Conservation (phyloP, 2,797 vertebrate genomes). For the Staurois parvus region DNA sequence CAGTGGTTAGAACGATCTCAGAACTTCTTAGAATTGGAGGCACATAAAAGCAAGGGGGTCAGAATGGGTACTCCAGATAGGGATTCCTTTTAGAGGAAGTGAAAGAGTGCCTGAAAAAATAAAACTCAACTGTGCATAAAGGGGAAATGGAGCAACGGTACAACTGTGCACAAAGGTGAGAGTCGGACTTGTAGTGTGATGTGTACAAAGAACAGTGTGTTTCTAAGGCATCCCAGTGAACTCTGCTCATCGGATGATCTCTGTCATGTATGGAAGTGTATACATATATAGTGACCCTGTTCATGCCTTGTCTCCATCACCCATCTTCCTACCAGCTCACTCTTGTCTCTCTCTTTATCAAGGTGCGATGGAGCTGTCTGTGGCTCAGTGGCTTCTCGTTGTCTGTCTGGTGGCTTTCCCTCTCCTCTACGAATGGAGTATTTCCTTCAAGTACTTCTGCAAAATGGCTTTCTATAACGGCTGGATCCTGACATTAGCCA, state of each 20-base stretch:
- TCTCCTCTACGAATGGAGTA: constrained; percentile 70
- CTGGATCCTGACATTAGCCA: constrained; percentile 77
- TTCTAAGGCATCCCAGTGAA: not conserved
- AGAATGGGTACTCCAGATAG: no score
- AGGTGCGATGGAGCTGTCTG: constrained; percentile 67
- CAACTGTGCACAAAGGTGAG: constrained; percentile 35
- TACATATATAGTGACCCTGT: not conserved
- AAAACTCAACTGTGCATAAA: not conserved
- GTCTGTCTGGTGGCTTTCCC: constrained; percentile 71
- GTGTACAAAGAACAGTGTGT: not conserved
- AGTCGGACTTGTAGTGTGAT: not conserved
- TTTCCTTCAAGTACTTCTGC: constrained; percentile 76
- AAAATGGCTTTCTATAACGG: constrained; percentile 77
- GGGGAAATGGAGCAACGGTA: not conserved
- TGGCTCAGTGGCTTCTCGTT: constrained; percentile 67
- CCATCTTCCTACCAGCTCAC: not conserved
- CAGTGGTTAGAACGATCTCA: no score
- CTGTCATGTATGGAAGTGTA: not conserved
- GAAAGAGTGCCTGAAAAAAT: not conserved
- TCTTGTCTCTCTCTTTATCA: not conserved
- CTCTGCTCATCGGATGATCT: constrained; percentile 19
- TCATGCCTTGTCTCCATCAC: not conserved
- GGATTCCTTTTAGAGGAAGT: not conserved
- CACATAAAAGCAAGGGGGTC: no score
- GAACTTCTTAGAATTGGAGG: no score